Evolutionary conservation across 2,888 invertebrate genomes (phyloP).

Genomic region (Pandemis cinnamomeana): DNA sequence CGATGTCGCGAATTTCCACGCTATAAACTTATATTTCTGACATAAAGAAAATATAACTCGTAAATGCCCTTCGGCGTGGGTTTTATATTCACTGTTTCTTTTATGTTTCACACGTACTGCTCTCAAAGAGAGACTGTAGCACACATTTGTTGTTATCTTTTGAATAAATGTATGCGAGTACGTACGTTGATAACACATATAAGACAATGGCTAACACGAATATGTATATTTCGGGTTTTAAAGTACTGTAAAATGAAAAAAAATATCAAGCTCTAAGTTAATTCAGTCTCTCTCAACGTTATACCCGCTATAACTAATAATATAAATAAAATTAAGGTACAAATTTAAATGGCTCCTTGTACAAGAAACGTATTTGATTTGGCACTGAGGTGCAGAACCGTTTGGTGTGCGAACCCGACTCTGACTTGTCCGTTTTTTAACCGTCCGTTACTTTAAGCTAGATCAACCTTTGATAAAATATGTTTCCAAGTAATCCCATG

Average conservation of each 20-base stretch:
- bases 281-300: no score
- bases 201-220: not conserved
- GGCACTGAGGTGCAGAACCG: no score
- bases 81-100: conserved; percentile 34
- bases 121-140: not conserved
- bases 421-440: no score
- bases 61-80: conserved; percentile 31
- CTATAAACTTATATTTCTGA: conserved; percentile 35
- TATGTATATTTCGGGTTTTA: not conserved
- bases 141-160: conserved; percentile 7
- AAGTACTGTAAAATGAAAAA: no score
- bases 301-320: no score
- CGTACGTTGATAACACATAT: not conserved
- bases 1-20: conserved; percentile 32
- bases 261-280: no score
- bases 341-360: no score
- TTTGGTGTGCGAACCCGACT: no score
- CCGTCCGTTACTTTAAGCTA: no score
- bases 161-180: not conserved
- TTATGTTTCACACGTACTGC: conserved; percentile 32
- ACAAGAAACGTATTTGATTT: no score
- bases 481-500: not conserved
- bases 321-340: no score
- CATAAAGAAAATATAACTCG: conserved; percentile 38
- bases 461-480: not conserved